Base-by-base conservation (phyloP, 2,797 vertebrate genomes). In the Poecilia picta region DNA sequence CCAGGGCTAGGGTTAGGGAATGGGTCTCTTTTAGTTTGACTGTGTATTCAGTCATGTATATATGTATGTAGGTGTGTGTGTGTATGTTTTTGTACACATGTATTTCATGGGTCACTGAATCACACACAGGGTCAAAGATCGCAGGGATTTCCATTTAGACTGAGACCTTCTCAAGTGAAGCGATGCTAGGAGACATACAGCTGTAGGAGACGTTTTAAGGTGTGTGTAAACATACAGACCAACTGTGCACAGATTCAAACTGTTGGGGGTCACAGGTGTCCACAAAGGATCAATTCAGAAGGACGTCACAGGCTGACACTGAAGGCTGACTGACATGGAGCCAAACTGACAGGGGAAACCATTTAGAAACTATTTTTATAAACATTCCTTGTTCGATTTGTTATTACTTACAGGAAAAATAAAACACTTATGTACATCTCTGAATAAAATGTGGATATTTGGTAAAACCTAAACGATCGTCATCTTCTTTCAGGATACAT, bases 41-140 rank as follows among this genome's bases (percentile, higher is more conserved):
- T 64, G 41, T 18, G 16, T 81, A 41, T 47, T 39, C 18, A 43
- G 70, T 12, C n/a, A 16, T 70, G 51, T 77, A 46, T 68, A 59
- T 74, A 23, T 43, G 66, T 76, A 13, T 71, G 25, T 66, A 23
- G 8, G 45, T 46, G 45, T 41, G 18, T 11, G 4, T 15, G 2
- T 2, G 73, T 89, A 88, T 85, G 49, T 75, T 74, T 68, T 73
- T 80, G 45, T 74, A 81, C 78, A 79, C 80, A 83, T 75, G 81
- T 76, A 76, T 78, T 73, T 81, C 64, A 36, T 84, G 71, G 83
- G 81, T 80, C 84, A 81, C 11, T 6, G 16, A 83, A 51, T 75
- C 74, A 68, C 75, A 76, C 25, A 39, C 45, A 81, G n/a, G 71
- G 71, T 64, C 71, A 49, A 8, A 59, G 33, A 59, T 68, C 43